phyloP scores from a whole-genome alignment of 2,797 vertebrate genomes.

The Agapornis canus region DNA sequence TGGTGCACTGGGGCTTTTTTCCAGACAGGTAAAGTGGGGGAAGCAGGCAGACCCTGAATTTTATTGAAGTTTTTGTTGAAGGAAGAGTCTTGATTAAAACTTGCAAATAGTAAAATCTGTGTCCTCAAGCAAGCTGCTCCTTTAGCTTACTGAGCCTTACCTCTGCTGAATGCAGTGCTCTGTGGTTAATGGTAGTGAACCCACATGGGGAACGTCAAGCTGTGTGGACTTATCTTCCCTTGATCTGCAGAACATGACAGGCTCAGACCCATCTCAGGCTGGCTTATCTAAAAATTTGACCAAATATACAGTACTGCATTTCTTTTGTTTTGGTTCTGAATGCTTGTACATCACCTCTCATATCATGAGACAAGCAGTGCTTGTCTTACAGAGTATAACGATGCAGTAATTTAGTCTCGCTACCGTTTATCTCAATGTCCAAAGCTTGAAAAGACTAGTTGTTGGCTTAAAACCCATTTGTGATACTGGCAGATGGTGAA shows the following conservation, averaged over 20 bases:
- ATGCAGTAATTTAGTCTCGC: fast-evolving
- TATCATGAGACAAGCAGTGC: too few species aligned
- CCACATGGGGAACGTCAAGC: background rate
- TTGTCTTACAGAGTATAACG: background rate
- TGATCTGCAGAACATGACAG: background rate
- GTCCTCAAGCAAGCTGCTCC: background rate
- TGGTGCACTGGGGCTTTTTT: slow-evolving; percentile 94
- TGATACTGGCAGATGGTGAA: background rate
- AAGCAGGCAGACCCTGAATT: too few species aligned
- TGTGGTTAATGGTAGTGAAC: background rate
- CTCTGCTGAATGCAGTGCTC: background rate
- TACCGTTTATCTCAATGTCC: background rate
- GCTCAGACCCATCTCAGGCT: background rate
- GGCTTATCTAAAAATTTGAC: background rate
- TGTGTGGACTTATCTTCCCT: background rate
- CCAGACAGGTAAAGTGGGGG: slow-evolving; percentile 88
- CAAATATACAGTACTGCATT: fast-evolving
- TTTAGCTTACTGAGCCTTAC: background rate
- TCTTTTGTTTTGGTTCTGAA: background rate
- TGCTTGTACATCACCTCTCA: fast-evolving
- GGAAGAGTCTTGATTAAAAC: background rate
- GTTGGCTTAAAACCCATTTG: fast-evolving
- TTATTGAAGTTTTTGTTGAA: background rate
- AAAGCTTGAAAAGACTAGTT: background rate
- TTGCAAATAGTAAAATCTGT: background rate